These are phyloP conservation scores for Nycteola revayana DNA, from an alignment of 2,888 invertebrate species.

Conservation along the genomic window DNA sequence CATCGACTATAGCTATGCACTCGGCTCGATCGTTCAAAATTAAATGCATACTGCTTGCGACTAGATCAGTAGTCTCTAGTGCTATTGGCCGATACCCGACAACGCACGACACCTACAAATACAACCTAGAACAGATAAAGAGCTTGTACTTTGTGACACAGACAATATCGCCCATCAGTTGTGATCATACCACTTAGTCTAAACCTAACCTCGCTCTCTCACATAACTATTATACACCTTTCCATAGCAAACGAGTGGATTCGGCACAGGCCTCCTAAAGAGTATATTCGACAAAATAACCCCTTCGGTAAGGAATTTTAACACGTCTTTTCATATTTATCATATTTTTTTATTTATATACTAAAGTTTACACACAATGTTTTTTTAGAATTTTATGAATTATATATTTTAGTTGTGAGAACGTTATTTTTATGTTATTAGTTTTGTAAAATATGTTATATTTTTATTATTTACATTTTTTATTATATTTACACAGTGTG, in stretches of 20 bases:
- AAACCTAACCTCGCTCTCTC: conserved; percentile 75
- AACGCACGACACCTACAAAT: conserved; percentile 79
- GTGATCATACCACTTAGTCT: conserved; percentile 70
- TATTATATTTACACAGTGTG: conserved; percentile 70
- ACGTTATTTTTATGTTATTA: conserved; percentile 64
- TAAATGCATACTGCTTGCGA: conserved; percentile 80
- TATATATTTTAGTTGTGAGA: conserved; percentile 55
- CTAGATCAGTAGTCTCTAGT: conserved; percentile 80
- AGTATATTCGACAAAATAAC: conserved; percentile 84
- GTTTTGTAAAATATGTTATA: conserved; percentile 50
- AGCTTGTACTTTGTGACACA: conserved; percentile 82
- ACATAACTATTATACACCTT: conserved; percentile 82
- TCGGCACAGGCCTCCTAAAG: conserved; percentile 83
- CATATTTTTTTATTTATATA: conserved; percentile 57
- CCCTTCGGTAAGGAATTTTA: conserved; percentile 83
- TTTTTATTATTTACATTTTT: conserved; percentile 44
- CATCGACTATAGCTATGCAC: conserved; percentile 76
- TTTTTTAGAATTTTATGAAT: conserved; percentile 62
- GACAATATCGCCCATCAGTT: conserved; percentile 70
- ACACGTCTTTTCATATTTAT: conserved; percentile 74
- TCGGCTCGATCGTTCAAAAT: conserved; percentile 78
- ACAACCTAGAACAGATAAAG: conserved; percentile 77
- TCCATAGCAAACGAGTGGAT: conserved; percentile 81
- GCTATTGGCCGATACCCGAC: conserved; percentile 79
- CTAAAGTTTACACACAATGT: conserved; percentile 56